Percentiles rank a stretch among this genome's conserved stretches.
Conservation (phyloP, 2,888 invertebrate species). For the Cantharis rufa region DNA sequence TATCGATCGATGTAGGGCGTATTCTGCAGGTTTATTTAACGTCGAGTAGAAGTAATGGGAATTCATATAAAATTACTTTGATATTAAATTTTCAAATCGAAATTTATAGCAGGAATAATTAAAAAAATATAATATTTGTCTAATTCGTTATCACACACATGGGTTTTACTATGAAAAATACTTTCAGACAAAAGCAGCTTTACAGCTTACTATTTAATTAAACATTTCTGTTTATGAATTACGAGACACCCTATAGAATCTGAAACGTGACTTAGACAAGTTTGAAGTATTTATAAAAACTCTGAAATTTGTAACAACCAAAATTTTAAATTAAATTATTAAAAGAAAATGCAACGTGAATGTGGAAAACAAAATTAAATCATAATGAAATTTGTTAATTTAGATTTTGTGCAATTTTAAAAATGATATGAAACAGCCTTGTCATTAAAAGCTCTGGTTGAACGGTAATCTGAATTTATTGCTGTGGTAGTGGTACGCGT, state of each 20-base stretch:
- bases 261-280: not conserved
- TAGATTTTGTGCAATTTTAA: not conserved
- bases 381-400: not conserved
- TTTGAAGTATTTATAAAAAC: not conserved
- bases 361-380: not conserved
- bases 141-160: not conserved
- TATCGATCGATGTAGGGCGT: not conserved
- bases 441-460: constrained; percentile 26
- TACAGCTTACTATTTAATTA: not conserved
- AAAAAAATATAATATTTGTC: not conserved
- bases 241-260: not conserved
- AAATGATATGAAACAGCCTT: constrained; percentile 13
- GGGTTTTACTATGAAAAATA: not conserved
- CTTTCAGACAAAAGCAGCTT: not conserved
- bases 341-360: not conserved
- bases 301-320: not conserved
- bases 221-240: not conserved
- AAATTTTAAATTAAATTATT: not conserved
- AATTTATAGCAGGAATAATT: not conserved
- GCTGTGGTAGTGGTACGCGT: constrained; percentile 39
- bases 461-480: constrained; percentile 36
- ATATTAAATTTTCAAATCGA: not conserved
- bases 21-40: not conserved
- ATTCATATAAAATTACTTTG: not conserved
- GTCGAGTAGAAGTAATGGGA: not conserved